These are phyloP conservation scores for Eristalis intricaria DNA, from an alignment of 2,888 invertebrate species.

Conservation along the genomic window DNA sequence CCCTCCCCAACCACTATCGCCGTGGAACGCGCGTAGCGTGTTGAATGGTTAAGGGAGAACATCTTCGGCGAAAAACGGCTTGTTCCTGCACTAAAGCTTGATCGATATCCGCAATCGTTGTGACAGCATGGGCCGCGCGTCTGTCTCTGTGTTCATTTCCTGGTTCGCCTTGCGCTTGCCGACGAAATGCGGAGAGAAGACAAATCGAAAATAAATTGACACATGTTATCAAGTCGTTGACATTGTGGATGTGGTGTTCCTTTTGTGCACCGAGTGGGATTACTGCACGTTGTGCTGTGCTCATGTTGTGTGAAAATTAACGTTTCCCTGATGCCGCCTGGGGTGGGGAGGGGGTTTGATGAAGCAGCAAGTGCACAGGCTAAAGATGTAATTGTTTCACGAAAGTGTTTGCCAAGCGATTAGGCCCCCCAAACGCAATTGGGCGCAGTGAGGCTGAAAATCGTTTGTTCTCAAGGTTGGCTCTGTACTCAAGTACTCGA, in stretches of 20 bases:
- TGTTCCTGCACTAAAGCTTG: not conserved
- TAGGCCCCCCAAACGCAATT: not conserved
- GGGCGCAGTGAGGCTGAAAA: not conserved
- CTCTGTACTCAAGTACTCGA: not conserved
- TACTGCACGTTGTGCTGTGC: not conserved
- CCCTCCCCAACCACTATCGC: not conserved
- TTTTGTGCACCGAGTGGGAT: not conserved
- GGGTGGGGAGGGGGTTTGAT: not conserved
- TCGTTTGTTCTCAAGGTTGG: not conserved
- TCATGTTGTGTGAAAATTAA: slow-evolving; percentile 6
- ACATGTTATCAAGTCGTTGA: slow-evolving; percentile 55
- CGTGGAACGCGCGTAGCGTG: slow-evolving; percentile 7
- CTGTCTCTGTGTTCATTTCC: slow-evolving; percentile 13
- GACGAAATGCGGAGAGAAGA: slow-evolving; percentile 21
- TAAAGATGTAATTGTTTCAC: slow-evolving; percentile 1
- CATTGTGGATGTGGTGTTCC: slow-evolving; percentile 11
- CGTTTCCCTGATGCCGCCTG: too few species aligned
- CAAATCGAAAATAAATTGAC: slow-evolving; percentile 54
- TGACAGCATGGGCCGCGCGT: not conserved
- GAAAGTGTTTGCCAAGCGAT: slow-evolving; percentile 13
- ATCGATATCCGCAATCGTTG: slow-evolving; percentile 36
- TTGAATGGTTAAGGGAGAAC: not conserved
- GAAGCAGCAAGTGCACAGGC: slow-evolving; percentile 5
- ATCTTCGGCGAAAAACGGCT: not conserved
- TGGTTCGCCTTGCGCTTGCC: slow-evolving; percentile 17